Base-by-base conservation (phyloP, 2,888 invertebrate species). In the Andrena haemorrhoa region DNA sequence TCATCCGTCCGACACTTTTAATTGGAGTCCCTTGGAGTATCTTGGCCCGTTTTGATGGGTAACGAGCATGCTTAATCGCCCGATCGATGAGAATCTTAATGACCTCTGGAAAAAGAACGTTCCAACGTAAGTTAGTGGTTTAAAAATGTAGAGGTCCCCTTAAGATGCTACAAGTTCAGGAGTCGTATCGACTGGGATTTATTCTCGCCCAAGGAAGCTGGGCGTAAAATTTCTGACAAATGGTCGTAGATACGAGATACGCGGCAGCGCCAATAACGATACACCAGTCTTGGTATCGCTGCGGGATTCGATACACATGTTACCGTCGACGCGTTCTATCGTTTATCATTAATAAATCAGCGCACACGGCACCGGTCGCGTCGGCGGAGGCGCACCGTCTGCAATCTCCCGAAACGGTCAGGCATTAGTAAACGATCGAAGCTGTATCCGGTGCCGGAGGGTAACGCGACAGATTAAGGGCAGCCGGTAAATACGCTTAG, bases 381-480 rank as follows among this genome's bases (percentile, higher is more conserved):
- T 41, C 41, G 41, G 12, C 41, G 16, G 20, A 29, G 2, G 41
- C 41, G 61, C 31, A 26, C 61, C 63, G 26, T 16, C 53, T 68
- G 71, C 35, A 66, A 76, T 63, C 70, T 74, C 69, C 64, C 61
- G 76, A 70, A 65, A 72, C 53, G 72, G 56, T 72, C 64, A 60
- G 29, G 53, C 82, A 70, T 75, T 66, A 26, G 74, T 61, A 84
- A 84, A 73, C 65, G 79, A 35, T 53, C 63, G 56, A 53, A 41
- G 12, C 66, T 72, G 75, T 78, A 63, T 66, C 73, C 66, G 58
- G 12, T 56, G 73, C 64, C 53, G 35, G 77, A 82, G 78, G 63
- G 78, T 69, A 72, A 47, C 85, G 77, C 83, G 86, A 88, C 87
- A 89, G 87, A 90, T 90, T 88, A 87, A 86, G 86, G 84, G 80